These are phyloP conservation scores for Melanotus villosus DNA, from an alignment of 2,888 invertebrate genomes.

Conservation along the genomic window DNA sequence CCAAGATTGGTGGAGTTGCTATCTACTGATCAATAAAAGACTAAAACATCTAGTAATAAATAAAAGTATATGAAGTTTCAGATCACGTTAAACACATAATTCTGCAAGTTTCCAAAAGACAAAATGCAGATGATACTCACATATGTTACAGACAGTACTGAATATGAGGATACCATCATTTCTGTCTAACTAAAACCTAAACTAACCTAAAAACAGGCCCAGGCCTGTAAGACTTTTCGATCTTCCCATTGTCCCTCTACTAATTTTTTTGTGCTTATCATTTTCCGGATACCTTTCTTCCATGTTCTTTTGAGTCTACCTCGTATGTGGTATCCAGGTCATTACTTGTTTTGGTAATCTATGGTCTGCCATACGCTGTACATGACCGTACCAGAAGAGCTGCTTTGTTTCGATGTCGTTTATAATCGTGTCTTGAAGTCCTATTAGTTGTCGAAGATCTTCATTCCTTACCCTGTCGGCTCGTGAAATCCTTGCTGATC, in stretches of 20 bases:
- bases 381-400: constrained; percentile 34
- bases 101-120: no score
- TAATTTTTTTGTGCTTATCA: constrained; percentile 33
- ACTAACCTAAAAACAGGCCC: no score
- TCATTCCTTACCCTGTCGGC: constrained; percentile 4
- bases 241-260: constrained; percentile 46
- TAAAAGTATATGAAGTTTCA: no score
- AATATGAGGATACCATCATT: no score
- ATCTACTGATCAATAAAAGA: no score
- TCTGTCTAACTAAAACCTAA: no score
- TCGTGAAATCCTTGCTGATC: constrained; percentile 1
- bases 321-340: constrained; percentile 21
- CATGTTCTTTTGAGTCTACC: constrained; percentile 36
- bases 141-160: no score
- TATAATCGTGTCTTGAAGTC: background rate
- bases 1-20: no score
- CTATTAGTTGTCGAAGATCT: constrained; percentile 15
- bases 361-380: constrained; percentile 28
- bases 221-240: no score
- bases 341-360: constrained; percentile 21
- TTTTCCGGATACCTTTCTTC: constrained; percentile 31
- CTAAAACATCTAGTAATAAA: no score
- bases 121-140: no score
- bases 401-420: constrained; percentile 6
- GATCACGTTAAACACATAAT: no score